phyloP scores from a whole-genome alignment of 1,140 invertebrate genomes.

The Penaeus vannamei region DNA sequence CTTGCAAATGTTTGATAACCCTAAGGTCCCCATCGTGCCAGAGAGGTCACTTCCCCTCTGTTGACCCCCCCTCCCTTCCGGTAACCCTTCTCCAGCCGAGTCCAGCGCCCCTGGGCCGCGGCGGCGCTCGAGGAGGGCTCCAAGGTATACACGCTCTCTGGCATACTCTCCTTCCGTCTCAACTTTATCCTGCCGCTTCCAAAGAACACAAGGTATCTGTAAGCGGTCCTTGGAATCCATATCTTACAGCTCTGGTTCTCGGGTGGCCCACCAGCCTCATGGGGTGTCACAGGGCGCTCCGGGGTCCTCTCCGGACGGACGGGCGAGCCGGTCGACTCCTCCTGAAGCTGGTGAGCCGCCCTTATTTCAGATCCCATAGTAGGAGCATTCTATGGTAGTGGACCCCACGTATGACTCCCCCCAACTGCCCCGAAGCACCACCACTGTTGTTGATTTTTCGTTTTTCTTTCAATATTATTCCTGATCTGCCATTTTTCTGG shows the following conservation, averaged over 20 bases:
- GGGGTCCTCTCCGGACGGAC: constrained; percentile 26
- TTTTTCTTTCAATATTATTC: too few relatives aligned
- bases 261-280: constrained; percentile 54
- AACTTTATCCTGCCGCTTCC: constrained; percentile 49
- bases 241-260: constrained; percentile 58
- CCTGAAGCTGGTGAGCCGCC: constrained; percentile 55
- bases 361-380: constrained; percentile 48
- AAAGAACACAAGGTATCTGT: constrained; percentile 49
- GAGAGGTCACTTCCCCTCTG: constrained; percentile 40
- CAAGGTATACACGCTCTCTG: constrained; percentile 44
- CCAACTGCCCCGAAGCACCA: constrained; percentile 53
- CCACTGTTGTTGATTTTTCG: constrained; percentile 37
- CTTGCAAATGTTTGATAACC: constrained; percentile 52
- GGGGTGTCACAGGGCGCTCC: constrained; percentile 49
- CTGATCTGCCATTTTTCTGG: too few relatives aligned
- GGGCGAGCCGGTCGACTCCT: constrained; percentile 31
- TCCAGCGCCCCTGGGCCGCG: neutral
- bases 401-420: constrained; percentile 56
- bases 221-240: constrained; percentile 53
- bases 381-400: constrained; percentile 61
- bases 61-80: constrained; percentile 20
- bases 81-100: constrained; percentile 20
- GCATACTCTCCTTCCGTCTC: constrained; percentile 44
- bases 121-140: constrained; percentile 1
- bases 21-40: constrained; percentile 29